Evolutionary conservation across 37 sponge, comb jelly and placozoan species (phyloP), one percentile per base, ranked within the genome.

Genomic region (Tethya wilhelma): DNA sequence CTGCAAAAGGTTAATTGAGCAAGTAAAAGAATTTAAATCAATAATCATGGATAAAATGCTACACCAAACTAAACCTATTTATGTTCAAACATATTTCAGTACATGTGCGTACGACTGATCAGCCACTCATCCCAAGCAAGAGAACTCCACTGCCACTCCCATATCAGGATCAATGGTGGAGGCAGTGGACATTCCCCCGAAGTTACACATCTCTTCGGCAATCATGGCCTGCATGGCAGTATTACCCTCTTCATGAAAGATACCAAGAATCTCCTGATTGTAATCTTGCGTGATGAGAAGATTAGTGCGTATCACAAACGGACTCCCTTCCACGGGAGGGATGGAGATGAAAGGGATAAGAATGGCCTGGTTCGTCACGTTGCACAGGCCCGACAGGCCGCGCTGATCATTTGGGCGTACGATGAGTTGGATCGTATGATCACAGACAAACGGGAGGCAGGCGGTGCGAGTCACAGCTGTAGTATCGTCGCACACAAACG

Each of bases 221-320:
- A 38, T 23, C 25, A 4, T 38, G 2, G 43, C 22, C 19, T 64
- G 9, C 28, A 43, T 40, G 6, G 49, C 5, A 31, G 2, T 44
- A 6, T 5, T n/a, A 3, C 71, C 71, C 1, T 32, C 64, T 22
- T 70, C 81, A 23, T 23, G 14, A 44, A 69, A 80, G 31, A 80
- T 29, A 6, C 81, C 81, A 2, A 80, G n/a, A 5, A 69, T 62
- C 23, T 59, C 60, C 38, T 78, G 56, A 33, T 78, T 78, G 37
- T 29, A 78, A 37, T 45, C 37, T 1, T 1, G 26, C 25, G 46
- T 5, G 4, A 42, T 9, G 5, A 78, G 79, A 66, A 17, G 17
- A 11, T 26, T 28, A 6, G 79, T 66, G 5, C 29, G 38, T 2
- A 78, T 4, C 22, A 63, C 29, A 55, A 78, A 30, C 37, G 41